Base-by-base conservation (phyloP, 92 coral and sea anemone genomes). In the Palythoa heliodiscus region DNA sequence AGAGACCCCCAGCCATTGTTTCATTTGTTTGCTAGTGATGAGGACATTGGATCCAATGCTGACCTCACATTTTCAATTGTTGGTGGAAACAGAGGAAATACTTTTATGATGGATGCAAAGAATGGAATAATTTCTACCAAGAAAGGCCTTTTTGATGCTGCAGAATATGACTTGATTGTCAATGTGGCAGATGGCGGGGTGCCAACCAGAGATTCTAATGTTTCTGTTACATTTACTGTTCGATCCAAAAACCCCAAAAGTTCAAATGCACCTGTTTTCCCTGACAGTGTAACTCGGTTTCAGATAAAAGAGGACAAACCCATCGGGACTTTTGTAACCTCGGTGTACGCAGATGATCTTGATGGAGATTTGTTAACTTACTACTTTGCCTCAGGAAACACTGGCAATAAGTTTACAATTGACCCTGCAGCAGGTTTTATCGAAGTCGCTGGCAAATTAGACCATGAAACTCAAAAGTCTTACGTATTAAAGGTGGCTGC, bases 31-130 rank as follows among this genome's bases (percentile, higher is more conserved):
- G 99, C 99, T 5, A 47, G 76, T 70, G 99, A 96, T 69, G 68
- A 85, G 69, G 99, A 96, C 67, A 70, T 76, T 25, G 97, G 99
- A 14, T 83, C 88, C 19, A 94, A 94, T 87, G 95, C 94, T 24
- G 96, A 90, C 17, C 88, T 93, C n/a, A 83, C 87, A 20, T 96
- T 86, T 72, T 74, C 82, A 19, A 89, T 89, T 70, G 75, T 89
- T 7, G 67, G 82, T 89, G 93, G 95, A 40, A 87, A 87, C 11
- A 76, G 50, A 39, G 71, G 20, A 48, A 88, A 91, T 10, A 93
- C 90, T 68, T 81, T 96, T 22, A 78, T 72, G 55, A 92, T 96
- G 12, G 89, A 96, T 78, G 53, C 93, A 16, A 89, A 91, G 70
- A 90, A 90, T 43, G 99, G 99, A 35, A 82, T 89, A 16, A 75